A percentile compares a stretch with the other conserved stretches of the same genome.
phyloP scores from a whole-genome alignment of 2,797 vertebrate species.

The Sardinella longiceps region DNA sequence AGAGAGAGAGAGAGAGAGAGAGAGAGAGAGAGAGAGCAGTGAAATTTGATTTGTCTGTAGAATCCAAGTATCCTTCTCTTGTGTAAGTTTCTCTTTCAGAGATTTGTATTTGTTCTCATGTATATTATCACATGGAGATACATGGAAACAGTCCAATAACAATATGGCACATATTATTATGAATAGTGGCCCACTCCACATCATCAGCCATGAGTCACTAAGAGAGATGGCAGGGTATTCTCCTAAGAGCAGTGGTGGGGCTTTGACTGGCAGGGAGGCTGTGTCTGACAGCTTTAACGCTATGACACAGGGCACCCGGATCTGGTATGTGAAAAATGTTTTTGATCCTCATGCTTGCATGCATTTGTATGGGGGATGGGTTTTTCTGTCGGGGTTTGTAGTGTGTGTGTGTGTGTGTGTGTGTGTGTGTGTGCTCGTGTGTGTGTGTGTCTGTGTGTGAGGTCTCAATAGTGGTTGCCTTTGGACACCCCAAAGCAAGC shows the following conservation, averaged over 20 bases:
- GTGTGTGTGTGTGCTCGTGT: background rate
- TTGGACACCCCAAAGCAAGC: background rate
- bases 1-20: background rate
- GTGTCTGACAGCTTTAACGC: background rate
- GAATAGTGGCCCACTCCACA: background rate
- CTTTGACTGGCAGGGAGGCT: background rate
- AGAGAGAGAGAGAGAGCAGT: background rate
- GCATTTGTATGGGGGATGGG: background rate
- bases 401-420: background rate
- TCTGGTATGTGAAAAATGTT: conserved; percentile 16
- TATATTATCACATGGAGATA: background rate
- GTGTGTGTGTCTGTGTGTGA: background rate
- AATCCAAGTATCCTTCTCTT: too few species aligned
- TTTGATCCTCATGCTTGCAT: background rate
- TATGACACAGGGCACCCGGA: background rate
- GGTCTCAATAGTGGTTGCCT: background rate
- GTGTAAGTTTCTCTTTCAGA: too few species aligned
- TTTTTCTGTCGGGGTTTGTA: too few species aligned
- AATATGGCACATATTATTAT: background rate
- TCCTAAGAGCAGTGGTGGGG: background rate
- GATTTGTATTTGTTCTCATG: background rate
- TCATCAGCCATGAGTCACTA: background rate
- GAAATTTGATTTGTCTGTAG: background rate
- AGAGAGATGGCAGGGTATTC: background rate
- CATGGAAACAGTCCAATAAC: background rate